Percentiles rank a stretch among this genome's conserved stretches.
phyloP scores from a whole-genome alignment of 35 echinoderm and acorn worm genomes.

The Eucidaris tribuloides region DNA sequence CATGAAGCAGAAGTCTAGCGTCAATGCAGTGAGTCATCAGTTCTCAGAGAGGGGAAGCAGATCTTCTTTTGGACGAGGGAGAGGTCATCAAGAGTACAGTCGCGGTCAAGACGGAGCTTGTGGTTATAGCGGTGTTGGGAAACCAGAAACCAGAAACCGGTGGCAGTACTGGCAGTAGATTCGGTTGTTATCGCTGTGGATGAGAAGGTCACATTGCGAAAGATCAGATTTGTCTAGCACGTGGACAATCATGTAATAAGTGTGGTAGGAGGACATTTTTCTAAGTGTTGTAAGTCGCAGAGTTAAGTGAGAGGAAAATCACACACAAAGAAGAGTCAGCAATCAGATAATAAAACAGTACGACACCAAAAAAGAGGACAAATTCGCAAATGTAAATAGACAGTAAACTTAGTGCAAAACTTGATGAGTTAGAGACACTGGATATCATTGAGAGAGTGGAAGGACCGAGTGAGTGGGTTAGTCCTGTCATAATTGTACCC shows the following conservation, averaged over 20 bases:
- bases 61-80: neutral
- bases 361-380: neutral
- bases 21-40: neutral
- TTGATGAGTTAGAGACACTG: conserved; percentile 52
- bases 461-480: conserved; percentile 54
- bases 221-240: conserved; percentile 48
- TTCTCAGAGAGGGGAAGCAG: neutral
- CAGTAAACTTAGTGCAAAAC: conserved; percentile 41
- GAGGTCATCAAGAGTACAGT: neutral
- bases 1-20: neutral
- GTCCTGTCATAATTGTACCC: conserved; percentile 70
- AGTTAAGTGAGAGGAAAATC: neutral
- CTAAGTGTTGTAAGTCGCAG: conserved; percentile 50
- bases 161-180: too few species aligned
- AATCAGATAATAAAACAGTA: conserved; percentile 42
- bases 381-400: conserved; percentile 18
- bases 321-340: neutral
- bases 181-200: conserved; percentile 50
- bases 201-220: conserved; percentile 56
- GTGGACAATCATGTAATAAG: conserved; percentile 36
- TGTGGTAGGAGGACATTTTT: conserved; percentile 50
- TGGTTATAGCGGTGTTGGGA: neutral
- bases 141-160: too few species aligned
- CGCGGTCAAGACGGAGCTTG: neutral
- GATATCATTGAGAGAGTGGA: conserved; percentile 74